Base-by-base conservation (phyloP, 2,797 vertebrate species). In the Zenarchopterus dispar region DNA sequence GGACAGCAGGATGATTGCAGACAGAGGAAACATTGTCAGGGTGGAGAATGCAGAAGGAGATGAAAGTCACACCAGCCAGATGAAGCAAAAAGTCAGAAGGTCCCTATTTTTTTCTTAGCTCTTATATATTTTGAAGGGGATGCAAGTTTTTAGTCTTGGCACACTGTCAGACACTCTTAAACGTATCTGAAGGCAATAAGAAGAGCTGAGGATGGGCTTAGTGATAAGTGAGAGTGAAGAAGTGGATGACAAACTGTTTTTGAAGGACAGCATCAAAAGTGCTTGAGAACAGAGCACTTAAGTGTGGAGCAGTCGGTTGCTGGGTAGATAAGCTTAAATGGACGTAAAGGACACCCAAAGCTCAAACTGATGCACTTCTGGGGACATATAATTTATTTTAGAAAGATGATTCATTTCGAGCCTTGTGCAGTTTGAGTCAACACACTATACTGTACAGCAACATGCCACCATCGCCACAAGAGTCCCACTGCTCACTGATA, bases 401-500 rank as follows among this genome's bases (percentile, higher is more conserved):
- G 86, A 77, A 76, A 74, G 78, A 58, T 81, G 78, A 85, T 69
- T 89, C 61, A 76, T 73, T 62, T 66, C 66, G 55, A 67, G 47
- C 60, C 59, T 66, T 41, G 33, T 6, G 39, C 55, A 66, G 56
- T 66, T 62, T 58, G 56, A 68, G 73, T 61, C 15, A 67, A 81
- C 49, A 51, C 51, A 49, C 62, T 62, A 50, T 55, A 57, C 56
- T 62, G 54, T 61, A 61, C 60, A 65, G 62, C 68, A 64, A 62
- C 67, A 68, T 71, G 57, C 61, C 73, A 58, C 43, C 62, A 59
- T 71, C 58, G 22, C 73, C 63, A 23, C 77, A 33, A 58, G 61
- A 62, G 78, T 78, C 70, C 71, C 46, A 51, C 55, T 62, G 73
- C 71, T 67, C 69, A 39, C 76, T 82, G 87, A 88, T 90, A 84